A percentile compares a stretch with the other conserved stretches of the same genome.
Conservation (phyloP, 2,888 invertebrate genomes). For the Emmelina monodactyla region DNA sequence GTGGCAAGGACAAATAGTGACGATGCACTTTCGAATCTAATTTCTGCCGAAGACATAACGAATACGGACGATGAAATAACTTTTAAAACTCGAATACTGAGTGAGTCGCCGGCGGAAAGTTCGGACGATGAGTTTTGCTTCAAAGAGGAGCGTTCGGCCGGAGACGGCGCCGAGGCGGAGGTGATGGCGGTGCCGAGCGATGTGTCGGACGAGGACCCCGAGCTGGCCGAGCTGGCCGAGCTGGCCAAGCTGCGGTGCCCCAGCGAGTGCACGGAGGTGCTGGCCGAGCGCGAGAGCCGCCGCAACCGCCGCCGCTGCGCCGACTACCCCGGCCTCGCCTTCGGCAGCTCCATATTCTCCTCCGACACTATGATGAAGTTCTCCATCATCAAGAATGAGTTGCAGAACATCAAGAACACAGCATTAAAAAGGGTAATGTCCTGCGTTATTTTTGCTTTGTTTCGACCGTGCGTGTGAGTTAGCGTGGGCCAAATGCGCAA, state of each 20-base stretch:
- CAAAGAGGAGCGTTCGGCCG: constrained; percentile 50
- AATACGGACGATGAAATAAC: constrained; percentile 50
- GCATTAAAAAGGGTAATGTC: constrained; percentile 92
- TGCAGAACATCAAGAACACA: constrained; percentile 97
- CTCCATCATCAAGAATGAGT: constrained; percentile 94
- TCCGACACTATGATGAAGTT: constrained; percentile 98
- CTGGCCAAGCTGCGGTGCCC: constrained; percentile 86
- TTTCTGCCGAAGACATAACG: constrained; percentile 36
- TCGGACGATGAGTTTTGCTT: constrained; percentile 56
- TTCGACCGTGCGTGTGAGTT: constrained; percentile 34
- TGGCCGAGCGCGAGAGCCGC: constrained; percentile 83
- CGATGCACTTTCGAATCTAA: constrained; percentile 64
- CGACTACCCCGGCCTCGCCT: constrained; percentile 91
- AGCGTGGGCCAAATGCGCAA: constrained; percentile 55
- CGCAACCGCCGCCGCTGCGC: constrained; percentile 83
- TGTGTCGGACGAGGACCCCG: constrained; percentile 73
- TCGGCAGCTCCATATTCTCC: constrained; percentile 91
- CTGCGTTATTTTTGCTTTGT: constrained; percentile 55
- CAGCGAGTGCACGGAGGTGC: constrained; percentile 87
- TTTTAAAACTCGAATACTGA: constrained; percentile 36
- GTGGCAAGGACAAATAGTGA: constrained; percentile 65
- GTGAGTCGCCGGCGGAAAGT: constrained; percentile 28
- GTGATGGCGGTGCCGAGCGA: constrained; percentile 35
- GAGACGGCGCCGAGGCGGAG: constrained; percentile 57
- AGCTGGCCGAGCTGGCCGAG: constrained; percentile 83